Evolutionary conservation across 2,797 vertebrate genomes (phyloP), one percentile per base, ranked within the genome.

Genomic region (Prionace glauca): DNA sequence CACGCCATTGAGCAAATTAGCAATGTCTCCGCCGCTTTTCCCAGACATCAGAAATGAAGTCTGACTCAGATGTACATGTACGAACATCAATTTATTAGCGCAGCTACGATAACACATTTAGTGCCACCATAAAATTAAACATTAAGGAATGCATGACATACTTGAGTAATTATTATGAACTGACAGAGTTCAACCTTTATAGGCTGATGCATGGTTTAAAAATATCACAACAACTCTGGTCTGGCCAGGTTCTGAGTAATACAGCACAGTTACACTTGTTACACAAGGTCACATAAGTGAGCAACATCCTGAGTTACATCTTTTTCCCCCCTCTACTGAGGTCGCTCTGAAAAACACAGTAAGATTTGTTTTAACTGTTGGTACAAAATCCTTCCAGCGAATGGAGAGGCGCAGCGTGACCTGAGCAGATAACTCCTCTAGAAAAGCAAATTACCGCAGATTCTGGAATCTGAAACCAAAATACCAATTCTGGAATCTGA

Each of bases 41-140:
- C 90, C 90, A 69, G 62, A 92, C 62, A 92, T 92, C 90, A 92
- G 41, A 67, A 67, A 92, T 26, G 65, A 91, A 65, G 29, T 91
- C 60, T 45, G 88, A 65, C 32, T n/a, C 90, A 36, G 90, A 92
- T 92, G 36, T 67, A 92, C 90, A 92, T 92, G 90, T 41, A 69
- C 65, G 1, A 41, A 69, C 65, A 92, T 92, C 22, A 92, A 92
- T 92, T 69, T 92, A 92, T 69, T 69, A 92, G 65, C 90, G 69
- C 36, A 10, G n/a, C 90, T 67, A 92, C 41, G 88, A 91, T 91
- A 91, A 92, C 90, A 69, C 90, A 65, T 92, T 92, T 92, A 92
- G 41, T 92, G 62, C 62, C 90, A 92, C 90, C 90, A 92, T 92
- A 92, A 92, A 92, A 92, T 92, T 69, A 92, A 92, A 20, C 65